A percentile compares a stretch with the other conserved stretches of the same genome.
These are phyloP conservation scores for Tenualosa ilisha DNA, from an alignment of 2,797 vertebrate genomes.

Conservation along the genomic window DNA sequence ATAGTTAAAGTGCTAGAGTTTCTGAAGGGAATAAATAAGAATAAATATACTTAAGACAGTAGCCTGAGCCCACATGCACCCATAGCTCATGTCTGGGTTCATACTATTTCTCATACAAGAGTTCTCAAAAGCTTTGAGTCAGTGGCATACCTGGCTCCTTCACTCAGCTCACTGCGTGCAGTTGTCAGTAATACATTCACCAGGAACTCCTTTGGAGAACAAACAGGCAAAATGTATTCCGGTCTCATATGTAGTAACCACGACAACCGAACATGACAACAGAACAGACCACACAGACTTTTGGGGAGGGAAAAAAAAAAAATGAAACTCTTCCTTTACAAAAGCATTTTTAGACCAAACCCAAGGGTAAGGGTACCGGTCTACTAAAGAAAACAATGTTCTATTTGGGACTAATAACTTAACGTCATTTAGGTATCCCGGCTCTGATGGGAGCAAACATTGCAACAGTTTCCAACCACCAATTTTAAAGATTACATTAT, in stretches of 20 bases:
- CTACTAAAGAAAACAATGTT: too few relatives aligned
- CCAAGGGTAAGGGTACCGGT: too few relatives aligned
- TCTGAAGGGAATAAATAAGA: too few relatives aligned
- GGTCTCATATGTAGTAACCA: background rate
- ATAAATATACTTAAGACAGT: too few relatives aligned
- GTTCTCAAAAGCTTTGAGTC: background rate
- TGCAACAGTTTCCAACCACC: background rate
- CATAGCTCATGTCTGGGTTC: too few relatives aligned
- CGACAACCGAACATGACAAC: background rate
- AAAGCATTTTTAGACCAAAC: too few relatives aligned
- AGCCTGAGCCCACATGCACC: too few relatives aligned
- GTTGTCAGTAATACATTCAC: slow-evolving; percentile 89
- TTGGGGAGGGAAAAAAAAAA: too few relatives aligned
- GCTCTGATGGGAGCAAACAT: too few relatives aligned
- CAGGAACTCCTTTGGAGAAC: slow-evolving; percentile 80
- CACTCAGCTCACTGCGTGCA: slow-evolving; percentile 88
- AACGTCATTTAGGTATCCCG: too few relatives aligned
- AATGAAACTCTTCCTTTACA: background rate
- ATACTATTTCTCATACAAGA: background rate
- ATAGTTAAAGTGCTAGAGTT: too few relatives aligned
- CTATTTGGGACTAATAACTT: too few relatives aligned
- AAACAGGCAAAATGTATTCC: slow-evolving; percentile 9
- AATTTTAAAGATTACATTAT: background rate
- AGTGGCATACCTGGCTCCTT: slow-evolving; percentile 86
- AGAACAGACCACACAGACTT: background rate